Base-by-base conservation (phyloP, 2,797 vertebrate genomes). In the Etheostoma nigrum region DNA sequence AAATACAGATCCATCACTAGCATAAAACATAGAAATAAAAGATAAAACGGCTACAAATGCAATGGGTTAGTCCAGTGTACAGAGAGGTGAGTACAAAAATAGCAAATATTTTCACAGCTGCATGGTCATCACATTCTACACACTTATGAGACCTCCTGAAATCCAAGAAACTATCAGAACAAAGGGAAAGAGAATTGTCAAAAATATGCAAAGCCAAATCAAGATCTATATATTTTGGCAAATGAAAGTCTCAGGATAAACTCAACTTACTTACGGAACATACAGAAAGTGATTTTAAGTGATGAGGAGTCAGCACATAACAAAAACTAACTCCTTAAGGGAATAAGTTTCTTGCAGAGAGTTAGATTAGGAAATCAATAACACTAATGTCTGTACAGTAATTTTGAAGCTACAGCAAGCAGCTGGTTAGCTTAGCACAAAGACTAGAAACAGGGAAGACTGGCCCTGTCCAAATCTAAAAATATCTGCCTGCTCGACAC, bases 11-110 rank as follows among this genome's bases (percentile, higher is more conserved):
- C 70, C 44, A 81, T 75, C 75, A 81, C 61, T 45, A 86, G 80
- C 59, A 77, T 44, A 81, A 81, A 40, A 66, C 76, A 86, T 66
- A 84, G 49, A 77, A 88, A 55, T 63, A 77, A 82, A 79, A 52
- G 62, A 71, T 60, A 57, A 81, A 77, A 88, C 53, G 66, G 58
- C 72, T 87, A 91, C 79, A 90, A 85, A 89, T 77, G 74, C 55
- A 81, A 85, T 65, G 63, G 72, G 91, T 95, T 95, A 93, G 91
- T 94, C 78, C 86, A 90, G 84, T 90, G 74, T 89, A 85, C 68
- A 5, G 51, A 81, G 16, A 81, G 15, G 33, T 71, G 33, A 85
- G 79, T 90, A 90, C 44, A 89, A 89, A 92, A 91, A 88, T 87
- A 91, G 74, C 76, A 52, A 76, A 67, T 69, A 68, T 70, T 79